A percentile compares a stretch with the other conserved stretches of the same genome.
Evolutionary conservation across 2,888 invertebrate species (phyloP).

Genomic region (Tenthredo distinguenda): DNA sequence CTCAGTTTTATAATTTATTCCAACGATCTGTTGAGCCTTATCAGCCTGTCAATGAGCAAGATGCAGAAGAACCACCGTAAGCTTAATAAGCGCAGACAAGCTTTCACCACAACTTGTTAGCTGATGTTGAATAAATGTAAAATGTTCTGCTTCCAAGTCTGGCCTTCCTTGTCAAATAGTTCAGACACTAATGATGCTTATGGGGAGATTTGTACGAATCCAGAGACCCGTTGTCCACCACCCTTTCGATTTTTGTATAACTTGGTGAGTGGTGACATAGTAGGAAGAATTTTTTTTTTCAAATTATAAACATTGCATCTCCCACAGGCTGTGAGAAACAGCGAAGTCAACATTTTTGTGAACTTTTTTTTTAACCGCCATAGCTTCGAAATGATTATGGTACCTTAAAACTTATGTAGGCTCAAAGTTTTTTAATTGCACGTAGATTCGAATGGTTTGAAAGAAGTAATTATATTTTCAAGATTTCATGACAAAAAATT

Average conservation of each 20-base stretch:
- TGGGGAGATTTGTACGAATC: background rate
- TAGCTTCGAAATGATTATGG: background rate
- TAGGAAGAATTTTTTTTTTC: background rate
- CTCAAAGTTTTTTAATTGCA: background rate
- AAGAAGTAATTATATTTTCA: background rate
- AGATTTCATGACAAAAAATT: background rate
- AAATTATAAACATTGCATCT: background rate
- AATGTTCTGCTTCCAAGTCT: background rate
- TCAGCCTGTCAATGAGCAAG: constrained; percentile 59
- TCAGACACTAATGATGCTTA: background rate
- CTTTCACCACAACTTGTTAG: background rate
- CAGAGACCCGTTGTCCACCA: background rate
- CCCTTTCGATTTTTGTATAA: background rate
- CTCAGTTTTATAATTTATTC: constrained; percentile 66
- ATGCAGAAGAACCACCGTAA: constrained; percentile 59
- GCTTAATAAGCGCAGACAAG: constrained; percentile 13
- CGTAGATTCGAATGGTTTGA: background rate
- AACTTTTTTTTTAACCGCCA: background rate
- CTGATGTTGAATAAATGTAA: background rate
- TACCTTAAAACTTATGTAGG: background rate
- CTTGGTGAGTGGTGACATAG: background rate
- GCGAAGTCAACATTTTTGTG: background rate
- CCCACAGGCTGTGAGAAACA: background rate
- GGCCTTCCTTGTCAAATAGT: background rate
- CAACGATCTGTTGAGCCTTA: constrained; percentile 67